Evolutionary conservation across 2,113 vertebrate species (phyloP).

Genomic region (Salvelinus alpinus): DNA sequence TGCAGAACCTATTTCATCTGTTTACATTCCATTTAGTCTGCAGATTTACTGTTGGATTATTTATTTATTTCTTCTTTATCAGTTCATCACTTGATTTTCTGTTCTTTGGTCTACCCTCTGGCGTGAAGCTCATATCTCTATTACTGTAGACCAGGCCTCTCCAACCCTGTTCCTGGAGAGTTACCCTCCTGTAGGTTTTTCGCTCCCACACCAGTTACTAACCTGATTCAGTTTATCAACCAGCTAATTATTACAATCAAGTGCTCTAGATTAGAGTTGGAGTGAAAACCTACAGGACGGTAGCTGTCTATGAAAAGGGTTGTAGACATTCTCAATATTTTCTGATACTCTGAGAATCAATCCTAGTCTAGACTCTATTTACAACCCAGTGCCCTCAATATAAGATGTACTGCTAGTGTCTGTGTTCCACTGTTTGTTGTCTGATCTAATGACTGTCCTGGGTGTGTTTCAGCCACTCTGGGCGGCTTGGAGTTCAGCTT

Average conservation of each 20-base stretch:
- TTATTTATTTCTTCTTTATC: background rate
- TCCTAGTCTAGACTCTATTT: background rate
- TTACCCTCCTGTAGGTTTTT: too few species aligned
- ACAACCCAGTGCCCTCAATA: background rate
- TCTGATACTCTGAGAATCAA: background rate
- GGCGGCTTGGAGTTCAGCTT: conserved; percentile 93
- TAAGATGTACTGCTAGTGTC: background rate
- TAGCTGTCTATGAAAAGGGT: too few species aligned
- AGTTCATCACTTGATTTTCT: background rate
- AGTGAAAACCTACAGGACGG: too few species aligned
- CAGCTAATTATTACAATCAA: too few species aligned
- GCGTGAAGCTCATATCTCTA: background rate
- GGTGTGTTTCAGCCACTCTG: conserved; percentile 82
- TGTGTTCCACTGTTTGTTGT: conserved; percentile 17
- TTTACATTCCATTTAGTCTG: too few species aligned
- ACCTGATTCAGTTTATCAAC: too few species aligned
- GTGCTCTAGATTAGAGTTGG: too few species aligned
- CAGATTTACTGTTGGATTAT: background rate
- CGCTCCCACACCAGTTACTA: too few species aligned
- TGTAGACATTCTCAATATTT: background rate
- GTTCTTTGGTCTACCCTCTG: background rate
- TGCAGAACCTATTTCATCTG: too few species aligned
- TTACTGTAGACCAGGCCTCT: background rate
- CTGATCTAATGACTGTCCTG: conserved; percentile 34
- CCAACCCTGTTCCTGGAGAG: too few species aligned